phyloP scores from a whole-genome alignment of 1,140 invertebrate genomes.

The Oncopodura yosiiana region DNA sequence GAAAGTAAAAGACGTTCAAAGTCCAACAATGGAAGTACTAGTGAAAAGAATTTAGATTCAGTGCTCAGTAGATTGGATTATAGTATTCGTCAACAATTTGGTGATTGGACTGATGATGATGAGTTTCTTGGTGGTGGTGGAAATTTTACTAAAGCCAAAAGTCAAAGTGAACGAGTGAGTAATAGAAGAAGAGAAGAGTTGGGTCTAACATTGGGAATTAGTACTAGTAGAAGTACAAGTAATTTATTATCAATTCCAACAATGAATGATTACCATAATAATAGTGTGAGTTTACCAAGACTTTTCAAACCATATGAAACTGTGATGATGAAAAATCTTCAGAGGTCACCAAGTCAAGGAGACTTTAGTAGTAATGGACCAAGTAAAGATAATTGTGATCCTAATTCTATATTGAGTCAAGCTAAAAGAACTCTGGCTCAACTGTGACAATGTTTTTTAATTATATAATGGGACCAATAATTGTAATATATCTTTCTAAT shows the following conservation, averaged over 20 bases:
- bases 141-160: too few relatives aligned
- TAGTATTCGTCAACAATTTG: constrained; percentile 17
- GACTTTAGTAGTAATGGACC: neutral
- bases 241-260: too few relatives aligned
- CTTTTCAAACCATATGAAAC: constrained; percentile 7
- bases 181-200: too few relatives aligned
- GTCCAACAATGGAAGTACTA: neutral
- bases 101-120: constrained; percentile 18
- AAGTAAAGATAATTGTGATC: constrained; percentile 21
- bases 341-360: neutral
- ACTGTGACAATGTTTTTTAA: too few relatives aligned
- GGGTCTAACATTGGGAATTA: too few relatives aligned
- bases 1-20: too few relatives aligned
- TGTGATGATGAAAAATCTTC: constrained; percentile 2
- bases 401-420: constrained; percentile 23
- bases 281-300: constrained; percentile 1
- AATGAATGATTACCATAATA: neutral
- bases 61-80: constrained; percentile 13
- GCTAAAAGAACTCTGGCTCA: constrained; percentile 22
- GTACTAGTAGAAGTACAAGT: too few relatives aligned
- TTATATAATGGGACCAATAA: too few relatives aligned
- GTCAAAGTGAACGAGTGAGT: too few relatives aligned
- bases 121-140: too few relatives aligned
- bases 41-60: constrained; percentile 13
- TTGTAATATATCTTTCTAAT: too few relatives aligned